These are phyloP conservation scores for Spodoptera exigua DNA, from an alignment of 2,888 invertebrate species.

Conservation along the genomic window DNA sequence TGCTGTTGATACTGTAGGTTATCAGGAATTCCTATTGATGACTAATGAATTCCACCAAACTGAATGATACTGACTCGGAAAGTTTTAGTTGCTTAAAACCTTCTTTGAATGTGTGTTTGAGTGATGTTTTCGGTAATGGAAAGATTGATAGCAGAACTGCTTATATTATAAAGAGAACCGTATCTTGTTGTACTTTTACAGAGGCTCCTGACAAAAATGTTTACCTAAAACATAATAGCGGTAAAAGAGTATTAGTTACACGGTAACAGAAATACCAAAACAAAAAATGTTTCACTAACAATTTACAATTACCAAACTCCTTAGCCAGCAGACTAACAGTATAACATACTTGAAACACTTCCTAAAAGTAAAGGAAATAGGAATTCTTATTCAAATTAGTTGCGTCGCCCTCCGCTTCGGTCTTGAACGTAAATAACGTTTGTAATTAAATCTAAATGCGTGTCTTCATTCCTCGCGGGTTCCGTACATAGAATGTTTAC, in stretches of 20 bases:
- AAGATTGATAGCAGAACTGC: too few species aligned
- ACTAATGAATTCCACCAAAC: too few species aligned
- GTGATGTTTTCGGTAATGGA: too few species aligned
- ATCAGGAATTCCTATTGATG: not conserved
- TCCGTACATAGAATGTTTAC: conserved; percentile 52
- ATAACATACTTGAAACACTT: conserved; percentile 17
- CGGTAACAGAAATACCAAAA: conserved; percentile 2
- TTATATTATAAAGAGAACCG: too few species aligned
- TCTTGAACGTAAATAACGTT: conserved; percentile 33
- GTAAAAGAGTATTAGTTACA: too few species aligned
- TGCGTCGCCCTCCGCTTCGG: conserved; percentile 19
- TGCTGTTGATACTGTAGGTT: not conserved
- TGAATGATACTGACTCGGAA: too few species aligned
- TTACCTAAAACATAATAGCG: too few species aligned
- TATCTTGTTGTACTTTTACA: too few species aligned
- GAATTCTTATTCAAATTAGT: conserved; percentile 49
- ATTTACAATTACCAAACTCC: conserved; percentile 13
- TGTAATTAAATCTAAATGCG: conserved; percentile 59
- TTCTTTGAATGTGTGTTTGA: too few species aligned
- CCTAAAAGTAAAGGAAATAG: conserved; percentile 37
- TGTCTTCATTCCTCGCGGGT: conserved; percentile 43
- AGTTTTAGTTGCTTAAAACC: too few species aligned
- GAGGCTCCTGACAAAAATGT: too few species aligned
- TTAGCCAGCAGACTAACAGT: conserved; percentile 26
- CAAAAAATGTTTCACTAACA: conserved; percentile 28